Evolutionary conservation across 2,797 vertebrate genomes (phyloP).

Genomic region (Lagocephalus sceleratus): DNA sequence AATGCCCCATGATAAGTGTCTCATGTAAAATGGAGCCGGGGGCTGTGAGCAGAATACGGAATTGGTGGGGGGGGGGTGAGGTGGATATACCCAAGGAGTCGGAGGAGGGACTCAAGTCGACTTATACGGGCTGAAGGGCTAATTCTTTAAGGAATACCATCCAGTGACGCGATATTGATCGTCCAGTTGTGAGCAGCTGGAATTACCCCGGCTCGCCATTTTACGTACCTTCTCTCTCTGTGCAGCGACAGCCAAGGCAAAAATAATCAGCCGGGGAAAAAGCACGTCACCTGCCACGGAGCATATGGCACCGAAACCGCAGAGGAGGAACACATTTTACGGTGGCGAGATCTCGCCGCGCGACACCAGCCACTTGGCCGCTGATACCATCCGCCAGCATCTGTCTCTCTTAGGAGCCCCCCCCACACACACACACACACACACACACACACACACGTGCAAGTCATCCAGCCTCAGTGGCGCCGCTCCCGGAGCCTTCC

Average conservation of each 20-base stretch:
- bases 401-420: slow-evolving; percentile 39
- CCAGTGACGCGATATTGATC: slow-evolving; percentile 33
- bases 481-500: slow-evolving; percentile 35
- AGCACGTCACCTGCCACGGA: slow-evolving; percentile 22
- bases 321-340: slow-evolving; percentile 25
- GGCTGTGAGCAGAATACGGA: slow-evolving; percentile 37
- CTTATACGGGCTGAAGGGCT: slow-evolving; percentile 20
- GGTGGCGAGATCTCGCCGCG: slow-evolving; percentile 21
- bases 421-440: too few relatives aligned
- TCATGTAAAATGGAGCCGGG: slow-evolving; percentile 45
- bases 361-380: slow-evolving; percentile 22
- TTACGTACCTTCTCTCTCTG: slow-evolving; percentile 4
- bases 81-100: slow-evolving; percentile 4
- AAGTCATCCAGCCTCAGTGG: slow-evolving; percentile 14
- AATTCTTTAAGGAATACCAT: slow-evolving; percentile 34
- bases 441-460: too few relatives aligned
- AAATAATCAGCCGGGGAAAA: slow-evolving; percentile 26
- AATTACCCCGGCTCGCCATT: slow-evolving; percentile 27
- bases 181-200: slow-evolving; percentile 21
- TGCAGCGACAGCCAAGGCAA: slow-evolving; percentile 22
- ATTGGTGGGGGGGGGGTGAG: slow-evolving; percentile 2
- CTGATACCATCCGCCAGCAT: slow-evolving; percentile 51
- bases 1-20: slow-evolving; percentile 28
- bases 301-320: slow-evolving; percentile 37
- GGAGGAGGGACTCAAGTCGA: slow-evolving; percentile 16